Percentiles rank a stretch among this genome's conserved stretches.
Conservation (phyloP, 2,797 vertebrate species). For the Rachycentron canadum region DNA sequence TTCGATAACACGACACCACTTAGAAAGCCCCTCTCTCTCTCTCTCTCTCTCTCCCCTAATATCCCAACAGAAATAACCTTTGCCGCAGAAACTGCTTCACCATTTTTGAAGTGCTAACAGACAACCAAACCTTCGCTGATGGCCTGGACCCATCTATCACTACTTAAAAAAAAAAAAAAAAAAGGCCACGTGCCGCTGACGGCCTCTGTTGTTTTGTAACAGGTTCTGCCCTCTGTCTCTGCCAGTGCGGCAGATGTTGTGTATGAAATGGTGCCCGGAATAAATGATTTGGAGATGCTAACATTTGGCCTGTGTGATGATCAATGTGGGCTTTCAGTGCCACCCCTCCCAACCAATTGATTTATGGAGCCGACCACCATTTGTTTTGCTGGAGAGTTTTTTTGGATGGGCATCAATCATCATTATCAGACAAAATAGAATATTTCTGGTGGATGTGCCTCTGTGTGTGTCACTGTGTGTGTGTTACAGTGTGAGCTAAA, state of each 20-base stretch:
- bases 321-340: constrained; percentile 67
- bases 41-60: neutral
- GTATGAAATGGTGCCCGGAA: constrained; percentile 55
- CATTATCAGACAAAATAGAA: constrained; percentile 60
- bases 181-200: constrained; percentile 4
- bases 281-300: constrained; percentile 67
- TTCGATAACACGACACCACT: neutral
- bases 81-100: neutral
- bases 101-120: constrained; percentile 13
- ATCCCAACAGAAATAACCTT: neutral
- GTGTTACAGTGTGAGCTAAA: neutral
- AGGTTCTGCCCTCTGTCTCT: constrained; percentile 44
- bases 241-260: constrained; percentile 69
- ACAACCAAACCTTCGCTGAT: neutral
- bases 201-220: constrained; percentile 42
- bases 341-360: constrained; percentile 59
- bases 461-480: neutral
- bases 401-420: constrained; percentile 65
- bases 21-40: neutral
- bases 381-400: constrained; percentile 55
- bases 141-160: constrained; percentile 11
- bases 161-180: constrained; percentile 2
- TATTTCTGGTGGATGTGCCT: constrained; percentile 29
- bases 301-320: constrained; percentile 70
- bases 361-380: constrained; percentile 60